A percentile compares a stretch with the other conserved stretches of the same genome.
Evolutionary conservation across 2,888 invertebrate genomes (phyloP).

Genomic region (Leptopilina syphax): DNA sequence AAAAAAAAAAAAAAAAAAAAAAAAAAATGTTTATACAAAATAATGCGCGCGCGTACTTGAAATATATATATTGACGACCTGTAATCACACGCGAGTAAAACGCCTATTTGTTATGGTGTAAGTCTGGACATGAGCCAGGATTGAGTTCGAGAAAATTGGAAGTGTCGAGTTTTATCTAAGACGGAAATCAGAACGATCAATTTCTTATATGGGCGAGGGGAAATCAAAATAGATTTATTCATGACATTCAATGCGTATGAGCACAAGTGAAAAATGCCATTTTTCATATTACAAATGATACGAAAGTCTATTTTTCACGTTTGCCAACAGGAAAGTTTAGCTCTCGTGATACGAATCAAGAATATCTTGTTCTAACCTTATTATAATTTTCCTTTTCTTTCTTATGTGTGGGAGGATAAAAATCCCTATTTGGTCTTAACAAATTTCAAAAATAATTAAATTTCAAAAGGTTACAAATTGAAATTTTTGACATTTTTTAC

Average conservation of each 20-base stretch:
- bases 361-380: too few species aligned
- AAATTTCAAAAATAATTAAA: too few species aligned
- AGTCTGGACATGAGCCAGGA: slow-evolving; percentile 25
- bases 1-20: neutral
- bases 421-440: too few species aligned
- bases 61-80: slow-evolving; percentile 20
- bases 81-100: slow-evolving; percentile 14
- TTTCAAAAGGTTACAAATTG: too few species aligned
- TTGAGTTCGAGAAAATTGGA: slow-evolving; percentile 1
- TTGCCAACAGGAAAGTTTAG: neutral
- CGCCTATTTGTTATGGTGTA: neutral
- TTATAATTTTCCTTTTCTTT: too few species aligned
- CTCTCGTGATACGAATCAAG: too few species aligned
- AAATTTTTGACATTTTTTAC: too few species aligned
- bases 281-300: slow-evolving; percentile 5
- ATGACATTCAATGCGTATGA: neutral
- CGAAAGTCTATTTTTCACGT: slow-evolving; percentile 3
- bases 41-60: neutral
- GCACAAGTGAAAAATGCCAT: neutral
- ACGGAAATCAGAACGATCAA: slow-evolving; percentile 16
- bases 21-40: too few species aligned
- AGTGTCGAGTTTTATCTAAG: slow-evolving; percentile 10
- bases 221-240: slow-evolving; percentile 10
- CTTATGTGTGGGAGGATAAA: too few species aligned
- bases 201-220: neutral